A percentile compares a stretch with the other conserved stretches of the same genome.
phyloP scores from a whole-genome alignment of 2,113 vertebrate genomes.

The Leucopternis melanops region DNA sequence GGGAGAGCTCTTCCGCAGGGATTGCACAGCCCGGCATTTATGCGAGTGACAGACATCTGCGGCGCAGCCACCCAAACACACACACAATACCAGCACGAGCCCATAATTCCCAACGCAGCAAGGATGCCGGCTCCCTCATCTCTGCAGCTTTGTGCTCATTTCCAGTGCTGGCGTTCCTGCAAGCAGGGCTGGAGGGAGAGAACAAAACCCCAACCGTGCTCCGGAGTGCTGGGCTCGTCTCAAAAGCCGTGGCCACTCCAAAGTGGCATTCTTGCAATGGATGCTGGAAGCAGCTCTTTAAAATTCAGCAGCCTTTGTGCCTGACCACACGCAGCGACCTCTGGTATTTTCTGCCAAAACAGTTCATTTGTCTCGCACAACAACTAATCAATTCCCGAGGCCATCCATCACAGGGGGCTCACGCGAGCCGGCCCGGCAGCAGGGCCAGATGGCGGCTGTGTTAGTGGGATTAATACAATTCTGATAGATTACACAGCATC shows the following conservation, averaged over 20 bases:
- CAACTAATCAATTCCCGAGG: slow-evolving; percentile 94
- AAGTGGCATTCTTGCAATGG: slow-evolving; percentile 49
- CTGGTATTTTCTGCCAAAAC: slow-evolving; percentile 88
- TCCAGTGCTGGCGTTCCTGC: not conserved
- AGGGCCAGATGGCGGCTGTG: slow-evolving; percentile 75
- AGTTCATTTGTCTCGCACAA: slow-evolving; percentile 89
- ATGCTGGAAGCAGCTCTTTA: slow-evolving; percentile 70
- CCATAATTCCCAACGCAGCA: not conserved
- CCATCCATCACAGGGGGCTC: slow-evolving; percentile 88
- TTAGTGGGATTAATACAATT: slow-evolving; percentile 86
- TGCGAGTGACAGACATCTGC: not conserved
- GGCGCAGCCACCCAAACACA: not conserved
- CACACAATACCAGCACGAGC: fast-evolving
- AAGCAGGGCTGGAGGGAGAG: not conserved
- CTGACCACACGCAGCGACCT: slow-evolving; percentile 83
- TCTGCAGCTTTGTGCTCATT: not conserved
- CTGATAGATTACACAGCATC: slow-evolving; percentile 79
- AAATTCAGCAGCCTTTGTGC: slow-evolving; percentile 73
- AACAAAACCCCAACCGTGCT: not conserved
- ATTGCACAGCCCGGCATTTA: not conserved
- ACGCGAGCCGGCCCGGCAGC: slow-evolving; percentile 63
- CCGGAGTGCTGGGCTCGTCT: not conserved
- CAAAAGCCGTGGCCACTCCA: not conserved
- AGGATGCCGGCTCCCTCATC: not conserved
- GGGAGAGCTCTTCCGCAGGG: not conserved